Percentiles rank a stretch among this genome's conserved stretches.
Conservation (phyloP, 2,797 vertebrate genomes). For the Taeniopygia guttata region DNA sequence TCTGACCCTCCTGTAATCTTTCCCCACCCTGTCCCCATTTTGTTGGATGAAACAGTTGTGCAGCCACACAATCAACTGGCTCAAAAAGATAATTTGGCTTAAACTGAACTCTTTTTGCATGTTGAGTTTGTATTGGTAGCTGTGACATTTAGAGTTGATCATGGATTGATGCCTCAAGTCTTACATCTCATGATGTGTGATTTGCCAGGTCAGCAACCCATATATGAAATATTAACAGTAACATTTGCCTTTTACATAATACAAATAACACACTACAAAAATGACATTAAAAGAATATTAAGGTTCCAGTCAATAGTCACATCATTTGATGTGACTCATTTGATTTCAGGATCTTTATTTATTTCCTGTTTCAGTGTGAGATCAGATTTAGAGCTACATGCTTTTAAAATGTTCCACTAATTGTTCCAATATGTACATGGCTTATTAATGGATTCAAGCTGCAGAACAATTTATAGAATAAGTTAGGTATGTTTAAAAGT, state of each 20-base stretch:
- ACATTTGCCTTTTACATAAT: background rate
- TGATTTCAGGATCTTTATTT: background rate
- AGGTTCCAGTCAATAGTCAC: background rate
- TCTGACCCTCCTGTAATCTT: background rate
- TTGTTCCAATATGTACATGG: background rate
- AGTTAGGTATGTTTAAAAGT: background rate
- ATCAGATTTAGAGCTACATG: background rate
- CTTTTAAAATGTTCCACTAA: slow-evolving; percentile 16
- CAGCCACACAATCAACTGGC: background rate
- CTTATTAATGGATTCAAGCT: slow-evolving; percentile 32
- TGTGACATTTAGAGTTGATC: background rate
- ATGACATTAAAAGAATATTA: background rate
- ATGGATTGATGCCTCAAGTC: background rate
- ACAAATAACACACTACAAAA: background rate
- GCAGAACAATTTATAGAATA: background rate
- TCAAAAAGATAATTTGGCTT: background rate
- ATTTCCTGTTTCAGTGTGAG: background rate
- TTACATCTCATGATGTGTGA: background rate
- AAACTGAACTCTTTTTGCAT: background rate
- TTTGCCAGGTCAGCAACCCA: background rate
- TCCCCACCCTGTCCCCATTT: background rate
- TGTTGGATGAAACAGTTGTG: background rate
- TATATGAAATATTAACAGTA: background rate
- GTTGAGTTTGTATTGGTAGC: background rate
- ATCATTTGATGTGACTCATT: slow-evolving; percentile 2